A percentile compares a stretch with the other conserved stretches of the same genome.
Conservation (phyloP, 2,888 invertebrate genomes). For the Amphipyra berbera region DNA sequence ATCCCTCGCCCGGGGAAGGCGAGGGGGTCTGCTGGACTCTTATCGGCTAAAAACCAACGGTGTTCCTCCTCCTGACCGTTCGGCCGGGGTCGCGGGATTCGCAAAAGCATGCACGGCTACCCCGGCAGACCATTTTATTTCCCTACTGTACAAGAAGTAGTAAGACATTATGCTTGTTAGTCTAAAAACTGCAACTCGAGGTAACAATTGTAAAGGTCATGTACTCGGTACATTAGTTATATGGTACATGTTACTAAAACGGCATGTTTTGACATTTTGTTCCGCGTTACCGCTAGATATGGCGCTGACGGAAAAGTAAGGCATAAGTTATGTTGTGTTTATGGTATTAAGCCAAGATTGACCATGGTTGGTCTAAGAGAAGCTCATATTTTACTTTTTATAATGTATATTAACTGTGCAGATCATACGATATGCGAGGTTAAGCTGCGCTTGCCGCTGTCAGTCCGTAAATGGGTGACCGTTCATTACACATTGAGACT, state of each 20-base stretch:
- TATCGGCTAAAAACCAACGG: no score
- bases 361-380: neutral
- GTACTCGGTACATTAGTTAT: slow-evolving; percentile 25
- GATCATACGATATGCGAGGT: no score
- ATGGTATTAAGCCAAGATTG: slow-evolving; percentile 33
- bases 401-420: no score
- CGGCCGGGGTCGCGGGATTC: no score
- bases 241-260: slow-evolving; percentile 29
- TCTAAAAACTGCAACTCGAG: slow-evolving; percentile 45
- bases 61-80: no score
- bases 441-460: no score
- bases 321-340: slow-evolving; percentile 37
- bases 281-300: slow-evolving; percentile 53
- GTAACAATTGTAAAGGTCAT: slow-evolving; percentile 48
- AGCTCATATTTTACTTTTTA: neutral
- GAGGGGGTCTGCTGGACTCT: no score
- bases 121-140: no score
- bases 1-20: no score
- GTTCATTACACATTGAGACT: no score
- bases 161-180: slow-evolving; percentile 8
- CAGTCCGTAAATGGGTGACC: no score
- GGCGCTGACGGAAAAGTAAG: slow-evolving; percentile 48
- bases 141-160: neutral
- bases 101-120: no score
- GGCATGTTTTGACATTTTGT: slow-evolving; percentile 50